A percentile compares a stretch with the other conserved stretches of the same genome.
Evolutionary conservation across 1,140 invertebrate species (phyloP).

Genomic region (Aphelinus certus): DNA sequence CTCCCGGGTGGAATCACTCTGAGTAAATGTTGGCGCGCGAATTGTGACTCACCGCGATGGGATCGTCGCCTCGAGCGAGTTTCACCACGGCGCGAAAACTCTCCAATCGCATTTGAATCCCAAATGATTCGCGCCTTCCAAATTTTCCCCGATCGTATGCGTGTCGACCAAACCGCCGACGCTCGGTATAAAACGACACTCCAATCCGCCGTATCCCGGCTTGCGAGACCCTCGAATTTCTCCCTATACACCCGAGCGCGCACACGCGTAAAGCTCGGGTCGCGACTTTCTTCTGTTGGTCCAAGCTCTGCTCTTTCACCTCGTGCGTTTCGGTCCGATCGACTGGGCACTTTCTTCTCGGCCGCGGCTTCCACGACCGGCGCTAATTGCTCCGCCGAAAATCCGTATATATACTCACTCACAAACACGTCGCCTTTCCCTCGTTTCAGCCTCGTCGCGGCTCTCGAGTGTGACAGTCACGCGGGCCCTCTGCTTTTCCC

Average conservation of each 20-base stretch:
- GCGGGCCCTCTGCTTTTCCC: neutral
- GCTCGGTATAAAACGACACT: too few relatives aligned
- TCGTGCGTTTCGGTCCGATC: too few relatives aligned
- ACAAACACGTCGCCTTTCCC: too few relatives aligned
- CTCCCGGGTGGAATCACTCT: too few relatives aligned
- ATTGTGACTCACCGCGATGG: neutral
- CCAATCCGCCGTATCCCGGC: too few relatives aligned
- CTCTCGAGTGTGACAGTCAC: neutral
- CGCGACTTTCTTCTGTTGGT: neutral
- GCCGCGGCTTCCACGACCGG: neutral
- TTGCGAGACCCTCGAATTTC: too few relatives aligned
- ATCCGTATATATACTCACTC: neutral
- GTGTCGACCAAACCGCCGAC: too few relatives aligned
- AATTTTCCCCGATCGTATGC: neutral
- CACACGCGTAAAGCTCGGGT: neutral
- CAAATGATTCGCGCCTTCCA: conserved; percentile 16
- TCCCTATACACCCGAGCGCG: neutral
- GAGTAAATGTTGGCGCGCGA: too few relatives aligned
- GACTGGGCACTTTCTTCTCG: neutral
- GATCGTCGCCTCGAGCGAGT: conserved; percentile 1
- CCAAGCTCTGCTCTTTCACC: too few relatives aligned
- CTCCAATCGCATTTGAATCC: conserved; percentile 35
- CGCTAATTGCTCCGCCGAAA: conserved; percentile 16
- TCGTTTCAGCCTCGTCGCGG: neutral
- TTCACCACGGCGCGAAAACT: conserved; percentile 25